Evolutionary conservation across 2,113 vertebrate genomes (phyloP).

Genomic region (Mandrillus leucophaeus): DNA sequence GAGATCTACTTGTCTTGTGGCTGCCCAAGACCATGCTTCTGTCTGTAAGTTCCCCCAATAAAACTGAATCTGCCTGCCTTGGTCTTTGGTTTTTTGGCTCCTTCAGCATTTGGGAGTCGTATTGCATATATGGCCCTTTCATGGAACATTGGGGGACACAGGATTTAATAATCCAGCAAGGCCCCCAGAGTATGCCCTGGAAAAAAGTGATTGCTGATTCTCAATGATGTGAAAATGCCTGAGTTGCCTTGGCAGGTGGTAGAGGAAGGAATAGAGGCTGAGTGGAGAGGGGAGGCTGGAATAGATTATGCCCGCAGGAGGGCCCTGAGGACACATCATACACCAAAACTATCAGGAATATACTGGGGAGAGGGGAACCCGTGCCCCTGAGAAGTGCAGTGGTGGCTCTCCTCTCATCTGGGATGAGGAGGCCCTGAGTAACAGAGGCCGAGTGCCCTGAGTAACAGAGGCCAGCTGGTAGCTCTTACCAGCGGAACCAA

Average conservation of each 20-base stretch:
- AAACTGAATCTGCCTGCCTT: no score
- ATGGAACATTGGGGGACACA: not conserved
- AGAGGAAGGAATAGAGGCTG: not conserved
- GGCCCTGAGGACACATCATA: not conserved
- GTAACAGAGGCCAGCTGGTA: not conserved
- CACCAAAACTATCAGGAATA: not conserved
- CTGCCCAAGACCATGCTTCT: no score
- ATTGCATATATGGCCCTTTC: no score
- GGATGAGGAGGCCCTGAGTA: not conserved
- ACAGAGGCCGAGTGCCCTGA: not conserved
- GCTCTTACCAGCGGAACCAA: not conserved
- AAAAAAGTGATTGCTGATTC: no score
- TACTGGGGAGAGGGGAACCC: not conserved
- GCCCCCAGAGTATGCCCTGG: not conserved
- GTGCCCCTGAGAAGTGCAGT: not conserved
- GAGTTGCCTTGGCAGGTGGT: no score
- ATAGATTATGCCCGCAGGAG: not conserved
- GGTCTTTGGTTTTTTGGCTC: no score
- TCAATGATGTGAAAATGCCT: not conserved
- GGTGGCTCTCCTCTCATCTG: not conserved
- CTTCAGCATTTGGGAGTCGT: no score
- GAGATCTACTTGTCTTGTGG: no score
- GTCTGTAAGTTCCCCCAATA: no score
- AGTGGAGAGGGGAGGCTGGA: not conserved
- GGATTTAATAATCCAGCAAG: not conserved